These are phyloP conservation scores for Petrocephalus schoutedeni DNA, from an alignment of 2,797 vertebrate species.

Conservation along the genomic window DNA sequence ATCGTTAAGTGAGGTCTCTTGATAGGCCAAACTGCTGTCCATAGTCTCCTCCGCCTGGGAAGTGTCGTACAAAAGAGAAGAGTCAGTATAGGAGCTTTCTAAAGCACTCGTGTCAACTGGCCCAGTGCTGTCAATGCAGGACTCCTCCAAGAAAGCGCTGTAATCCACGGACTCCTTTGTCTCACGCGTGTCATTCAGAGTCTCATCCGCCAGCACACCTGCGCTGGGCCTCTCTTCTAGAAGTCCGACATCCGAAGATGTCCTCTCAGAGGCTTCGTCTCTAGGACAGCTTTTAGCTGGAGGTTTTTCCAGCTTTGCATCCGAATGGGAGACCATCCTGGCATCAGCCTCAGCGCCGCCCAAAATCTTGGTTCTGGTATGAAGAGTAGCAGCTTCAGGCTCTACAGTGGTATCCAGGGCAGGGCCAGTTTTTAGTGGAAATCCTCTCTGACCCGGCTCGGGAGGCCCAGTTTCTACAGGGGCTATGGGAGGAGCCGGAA, in stretches of 20 bases:
- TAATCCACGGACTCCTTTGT: slow-evolving; percentile 32
- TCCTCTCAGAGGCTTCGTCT: slow-evolving; percentile 35
- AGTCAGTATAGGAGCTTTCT: slow-evolving; percentile 34
- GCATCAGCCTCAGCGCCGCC: slow-evolving; percentile 13
- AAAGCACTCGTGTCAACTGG: slow-evolving; percentile 27
- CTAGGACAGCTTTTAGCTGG: slow-evolving; percentile 34
- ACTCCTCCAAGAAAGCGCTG: slow-evolving; percentile 36
- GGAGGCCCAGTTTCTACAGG: slow-evolving; percentile 5
- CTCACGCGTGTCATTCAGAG: slow-evolving; percentile 26
- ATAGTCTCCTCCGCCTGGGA: slow-evolving; percentile 40
- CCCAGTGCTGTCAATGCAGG: slow-evolving; percentile 40
- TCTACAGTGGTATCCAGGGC: slow-evolving; percentile 32
- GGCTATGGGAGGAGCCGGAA: background rate
- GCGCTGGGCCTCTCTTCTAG: background rate
- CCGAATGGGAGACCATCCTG: background rate
- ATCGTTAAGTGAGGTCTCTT: slow-evolving; percentile 43
- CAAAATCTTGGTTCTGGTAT: slow-evolving; percentile 29
- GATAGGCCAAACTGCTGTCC: slow-evolving; percentile 39
- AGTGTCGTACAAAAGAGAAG: slow-evolving; percentile 25
- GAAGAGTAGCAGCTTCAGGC: slow-evolving; percentile 32
- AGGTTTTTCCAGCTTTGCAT: slow-evolving; percentile 25
- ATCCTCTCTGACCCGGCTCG: slow-evolving; percentile 35
- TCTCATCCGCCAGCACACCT: slow-evolving; percentile 26
- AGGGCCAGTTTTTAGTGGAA: slow-evolving; percentile 20
- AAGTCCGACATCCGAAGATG: background rate